Evolutionary conservation across 2,797 vertebrate genomes (phyloP).

Genomic region (Diglossa cyanea): DNA sequence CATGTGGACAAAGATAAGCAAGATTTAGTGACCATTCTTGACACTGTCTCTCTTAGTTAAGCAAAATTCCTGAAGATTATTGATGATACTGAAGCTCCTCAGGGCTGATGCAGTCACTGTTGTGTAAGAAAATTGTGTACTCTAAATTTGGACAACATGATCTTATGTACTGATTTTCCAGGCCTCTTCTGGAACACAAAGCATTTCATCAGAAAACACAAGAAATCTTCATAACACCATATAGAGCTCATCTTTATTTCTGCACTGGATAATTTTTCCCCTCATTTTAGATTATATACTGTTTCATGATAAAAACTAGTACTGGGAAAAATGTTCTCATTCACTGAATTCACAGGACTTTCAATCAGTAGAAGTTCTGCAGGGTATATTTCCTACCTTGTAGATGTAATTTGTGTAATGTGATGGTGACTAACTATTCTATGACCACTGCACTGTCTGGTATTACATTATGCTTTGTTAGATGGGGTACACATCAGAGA

Average conservation of each 20-base stretch:
- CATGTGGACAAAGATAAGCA: conserved; percentile 33
- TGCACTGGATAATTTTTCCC: accelerated
- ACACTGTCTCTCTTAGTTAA: conserved; percentile 40
- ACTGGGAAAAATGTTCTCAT: not conserved
- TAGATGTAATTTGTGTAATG: not conserved
- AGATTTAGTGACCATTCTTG: conserved; percentile 27
- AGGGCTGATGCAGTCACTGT: not conserved
- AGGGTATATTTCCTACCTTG: not conserved
- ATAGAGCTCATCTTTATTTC: not conserved
- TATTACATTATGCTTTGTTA: not conserved
- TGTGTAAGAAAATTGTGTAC: not conserved
- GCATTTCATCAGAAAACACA: not conserved
- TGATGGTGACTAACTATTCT: not conserved
- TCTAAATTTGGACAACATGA: not conserved
- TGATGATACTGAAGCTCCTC: not conserved
- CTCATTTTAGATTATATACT: not conserved
- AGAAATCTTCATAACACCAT: not conserved
- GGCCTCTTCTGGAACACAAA: not conserved
- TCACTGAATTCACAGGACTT: not conserved
- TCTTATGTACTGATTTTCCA: not conserved
- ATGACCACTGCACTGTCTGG: not conserved
- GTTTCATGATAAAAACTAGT: not conserved
- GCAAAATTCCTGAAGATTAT: conserved; percentile 17
- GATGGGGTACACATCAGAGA: not conserved
- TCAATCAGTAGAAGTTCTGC: not conserved